A percentile compares a stretch with the other conserved stretches of the same genome.
Conservation (phyloP, 2,888 invertebrate genomes). For the Dasypolia templi region DNA sequence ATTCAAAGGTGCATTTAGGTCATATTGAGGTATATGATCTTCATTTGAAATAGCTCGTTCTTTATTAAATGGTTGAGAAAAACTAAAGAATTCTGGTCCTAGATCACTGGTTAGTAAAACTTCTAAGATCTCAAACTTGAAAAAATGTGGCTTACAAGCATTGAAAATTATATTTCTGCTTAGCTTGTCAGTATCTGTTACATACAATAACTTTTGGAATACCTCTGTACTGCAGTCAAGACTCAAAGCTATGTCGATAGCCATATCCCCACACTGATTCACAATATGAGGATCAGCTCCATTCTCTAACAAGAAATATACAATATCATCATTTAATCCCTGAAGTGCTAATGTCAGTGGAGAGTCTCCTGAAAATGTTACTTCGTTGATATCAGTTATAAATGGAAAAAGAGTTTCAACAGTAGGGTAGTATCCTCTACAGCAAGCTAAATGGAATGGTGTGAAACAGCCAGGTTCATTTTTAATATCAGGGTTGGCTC, state of each 20-base stretch:
- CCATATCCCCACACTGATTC: slow-evolving; percentile 77
- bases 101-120: slow-evolving; percentile 81
- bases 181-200: slow-evolving; percentile 77
- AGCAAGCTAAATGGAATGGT: slow-evolving; percentile 86
- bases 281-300: slow-evolving; percentile 84
- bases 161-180: slow-evolving; percentile 79
- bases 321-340: slow-evolving; percentile 77
- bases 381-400: slow-evolving; percentile 81
- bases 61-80: slow-evolving; percentile 77
- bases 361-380: slow-evolving; percentile 79
- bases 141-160: slow-evolving; percentile 86
- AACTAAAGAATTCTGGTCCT: slow-evolving; percentile 84
- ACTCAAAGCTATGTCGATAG: slow-evolving; percentile 81
- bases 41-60: slow-evolving; percentile 70
- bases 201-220: slow-evolving; percentile 79
- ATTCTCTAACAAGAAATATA: slow-evolving; percentile 80
- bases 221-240: slow-evolving; percentile 75
- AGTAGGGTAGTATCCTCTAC: slow-evolving; percentile 79
- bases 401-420: slow-evolving; percentile 80
- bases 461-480: slow-evolving; percentile 81
- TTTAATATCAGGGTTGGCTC: slow-evolving; percentile 82
- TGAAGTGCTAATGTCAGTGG: slow-evolving; percentile 82
- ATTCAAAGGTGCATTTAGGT: slow-evolving; percentile 82
- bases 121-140: slow-evolving; percentile 83
- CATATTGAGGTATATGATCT: slow-evolving; percentile 75